These are phyloP conservation scores for Brienomyrus longianalis DNA, from an alignment of 2,113 vertebrate species.

Conservation along the genomic window DNA sequence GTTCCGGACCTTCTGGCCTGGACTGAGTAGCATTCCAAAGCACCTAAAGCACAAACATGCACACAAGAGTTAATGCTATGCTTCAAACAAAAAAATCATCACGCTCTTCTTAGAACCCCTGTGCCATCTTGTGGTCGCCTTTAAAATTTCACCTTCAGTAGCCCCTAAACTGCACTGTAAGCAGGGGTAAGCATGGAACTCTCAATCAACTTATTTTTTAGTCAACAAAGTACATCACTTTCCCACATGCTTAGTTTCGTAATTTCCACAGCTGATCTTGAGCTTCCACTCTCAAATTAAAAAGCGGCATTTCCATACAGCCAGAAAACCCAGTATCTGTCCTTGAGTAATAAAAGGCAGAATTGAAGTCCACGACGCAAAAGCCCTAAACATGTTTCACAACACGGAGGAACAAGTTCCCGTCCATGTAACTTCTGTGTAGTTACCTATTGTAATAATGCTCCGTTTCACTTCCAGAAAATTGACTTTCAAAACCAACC, in stretches of 20 bases:
- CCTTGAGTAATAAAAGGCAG: not conserved
- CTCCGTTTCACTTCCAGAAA: not conserved
- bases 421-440: not conserved
- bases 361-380: not conserved
- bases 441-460: not conserved
- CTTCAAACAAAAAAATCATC: not conserved
- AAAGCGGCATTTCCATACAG: not conserved
- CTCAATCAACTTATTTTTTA: not conserved
- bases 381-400: not conserved
- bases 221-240: not conserved
- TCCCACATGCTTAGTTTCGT: not conserved
- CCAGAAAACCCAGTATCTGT: not conserved
- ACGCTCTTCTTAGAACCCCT: not conserved
- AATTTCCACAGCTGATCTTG: not conserved
- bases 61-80: not conserved
- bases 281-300: not conserved
- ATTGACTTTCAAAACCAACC: not conserved
- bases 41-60: constrained; percentile 63
- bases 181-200: not conserved
- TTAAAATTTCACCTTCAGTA: constrained; percentile 12
- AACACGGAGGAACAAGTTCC: not conserved
- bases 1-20: constrained; percentile 91
- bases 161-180: not conserved
- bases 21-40: constrained; percentile 96
- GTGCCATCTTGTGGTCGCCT: constrained; percentile 28